phyloP scores from a whole-genome alignment of 2,113 vertebrate genomes.

The Rhinolophus sinicus region DNA sequence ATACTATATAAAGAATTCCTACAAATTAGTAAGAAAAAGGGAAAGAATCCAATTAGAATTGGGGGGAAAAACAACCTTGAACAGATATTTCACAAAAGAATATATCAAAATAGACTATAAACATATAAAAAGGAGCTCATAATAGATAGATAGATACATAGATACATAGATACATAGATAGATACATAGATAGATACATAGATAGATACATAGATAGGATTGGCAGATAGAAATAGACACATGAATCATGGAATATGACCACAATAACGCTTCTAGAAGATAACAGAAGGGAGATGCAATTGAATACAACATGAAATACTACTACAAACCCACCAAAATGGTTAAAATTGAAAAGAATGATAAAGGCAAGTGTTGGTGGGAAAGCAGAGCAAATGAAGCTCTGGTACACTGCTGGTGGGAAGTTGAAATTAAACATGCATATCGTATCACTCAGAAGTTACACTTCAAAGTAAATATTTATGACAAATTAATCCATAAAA shows the following conservation, averaged over 20 bases:
- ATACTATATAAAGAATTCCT: background rate
- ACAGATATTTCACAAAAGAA: too few species aligned
- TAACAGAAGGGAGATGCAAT: background rate
- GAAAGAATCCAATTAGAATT: background rate
- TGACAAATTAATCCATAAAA: background rate
- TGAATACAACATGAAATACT: background rate
- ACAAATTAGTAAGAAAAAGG: background rate
- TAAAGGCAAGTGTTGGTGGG: background rate
- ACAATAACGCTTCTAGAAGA: background rate
- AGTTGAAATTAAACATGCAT: background rate
- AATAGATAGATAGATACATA: background rate
- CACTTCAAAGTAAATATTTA: background rate
- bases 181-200: too few species aligned
- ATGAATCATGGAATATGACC: background rate
- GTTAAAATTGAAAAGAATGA: background rate
- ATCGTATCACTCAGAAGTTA: background rate
- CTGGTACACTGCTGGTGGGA: background rate
- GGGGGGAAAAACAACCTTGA: background rate
- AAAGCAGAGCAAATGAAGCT: background rate
- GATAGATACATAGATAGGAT: too few species aligned
- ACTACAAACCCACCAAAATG: background rate
- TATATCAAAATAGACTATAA: too few species aligned
- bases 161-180: too few species aligned
- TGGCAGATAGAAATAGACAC: background rate
- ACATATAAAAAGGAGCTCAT: background rate